Evolutionary conservation across 2,888 invertebrate species (phyloP).

Genomic region (Andrena trimmerana): DNA sequence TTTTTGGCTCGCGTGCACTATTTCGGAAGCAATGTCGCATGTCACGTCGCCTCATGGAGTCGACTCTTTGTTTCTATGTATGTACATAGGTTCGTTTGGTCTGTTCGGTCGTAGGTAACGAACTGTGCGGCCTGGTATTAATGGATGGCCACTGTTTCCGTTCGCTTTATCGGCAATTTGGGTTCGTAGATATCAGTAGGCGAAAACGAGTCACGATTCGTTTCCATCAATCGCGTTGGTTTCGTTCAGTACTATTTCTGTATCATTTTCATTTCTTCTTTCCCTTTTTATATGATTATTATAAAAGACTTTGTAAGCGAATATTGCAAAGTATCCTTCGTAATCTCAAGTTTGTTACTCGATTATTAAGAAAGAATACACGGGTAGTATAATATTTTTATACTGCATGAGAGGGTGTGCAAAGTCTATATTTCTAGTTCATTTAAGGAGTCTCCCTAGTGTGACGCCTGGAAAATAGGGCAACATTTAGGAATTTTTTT

Average conservation of each 20-base stretch:
- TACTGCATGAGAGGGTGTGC: too few species aligned
- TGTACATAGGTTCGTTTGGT: constrained; percentile 21
- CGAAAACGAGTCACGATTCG: constrained; percentile 50
- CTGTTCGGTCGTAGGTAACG: constrained; percentile 44
- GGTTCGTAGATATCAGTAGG: constrained; percentile 36
- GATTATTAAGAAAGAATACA: neutral
- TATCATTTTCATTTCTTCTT: neutral
- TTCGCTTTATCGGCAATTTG: constrained; percentile 62
- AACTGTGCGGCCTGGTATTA: constrained; percentile 60
- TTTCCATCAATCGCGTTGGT: constrained; percentile 13
- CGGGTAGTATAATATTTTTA: neutral
- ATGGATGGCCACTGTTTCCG: constrained; percentile 70
- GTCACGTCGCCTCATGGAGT: constrained; percentile 5
- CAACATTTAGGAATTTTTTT: too few species aligned
- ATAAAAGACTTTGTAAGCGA: neutral
- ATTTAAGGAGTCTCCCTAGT: too few species aligned
- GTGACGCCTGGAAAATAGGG: too few species aligned
- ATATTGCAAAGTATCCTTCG: neutral
- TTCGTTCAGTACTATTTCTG: neutral
- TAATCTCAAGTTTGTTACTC: neutral
- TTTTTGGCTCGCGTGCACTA: constrained; percentile 10
- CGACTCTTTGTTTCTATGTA: constrained; percentile 17
- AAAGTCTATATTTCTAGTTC: too few species aligned
- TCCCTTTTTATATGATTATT: neutral
- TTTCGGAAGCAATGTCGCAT: constrained; percentile 15